Evolutionary conservation across 2,797 vertebrate species (phyloP).

Genomic region (Poecilia velifera): DNA sequence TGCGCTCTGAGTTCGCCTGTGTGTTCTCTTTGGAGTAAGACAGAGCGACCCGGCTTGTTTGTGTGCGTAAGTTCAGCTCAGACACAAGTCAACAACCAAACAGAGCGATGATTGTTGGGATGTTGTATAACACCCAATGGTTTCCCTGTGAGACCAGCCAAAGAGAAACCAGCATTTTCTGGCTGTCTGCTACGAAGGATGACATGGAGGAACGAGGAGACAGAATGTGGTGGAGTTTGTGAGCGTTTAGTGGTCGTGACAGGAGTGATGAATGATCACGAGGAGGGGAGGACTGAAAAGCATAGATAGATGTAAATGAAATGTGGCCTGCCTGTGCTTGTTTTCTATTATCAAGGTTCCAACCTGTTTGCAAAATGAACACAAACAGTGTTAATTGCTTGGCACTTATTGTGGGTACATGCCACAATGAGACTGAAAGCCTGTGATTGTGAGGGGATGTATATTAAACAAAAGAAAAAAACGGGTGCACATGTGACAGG

Average conservation of each 20-base stretch:
- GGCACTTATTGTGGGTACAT: slow-evolving; percentile 57
- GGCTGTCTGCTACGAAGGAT: slow-evolving; percentile 40
- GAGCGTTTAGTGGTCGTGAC: slow-evolving; percentile 8
- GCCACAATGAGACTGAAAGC: slow-evolving; percentile 46
- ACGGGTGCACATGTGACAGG: not conserved
- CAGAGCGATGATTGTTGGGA: slow-evolving; percentile 68
- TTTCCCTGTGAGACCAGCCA: slow-evolving; percentile 63
- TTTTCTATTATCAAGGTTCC: slow-evolving; percentile 72
- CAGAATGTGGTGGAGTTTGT: slow-evolving; percentile 17
- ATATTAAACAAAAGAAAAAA: slow-evolving; percentile 47
- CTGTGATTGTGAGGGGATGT: slow-evolving; percentile 41
- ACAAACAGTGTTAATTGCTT: slow-evolving; percentile 74
- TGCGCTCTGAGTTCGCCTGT: slow-evolving; percentile 47
- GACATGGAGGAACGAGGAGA: slow-evolving; percentile 29
- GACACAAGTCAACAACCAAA: slow-evolving; percentile 72
- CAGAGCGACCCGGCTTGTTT: slow-evolving; percentile 28
- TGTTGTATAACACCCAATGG: slow-evolving; percentile 69
- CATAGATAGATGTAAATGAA: slow-evolving; percentile 48
- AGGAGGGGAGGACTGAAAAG: slow-evolving; percentile 22
- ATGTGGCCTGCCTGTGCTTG: slow-evolving; percentile 63
- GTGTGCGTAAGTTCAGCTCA: slow-evolving; percentile 33
- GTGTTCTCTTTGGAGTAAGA: slow-evolving; percentile 38
- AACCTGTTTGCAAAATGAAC: slow-evolving; percentile 49
- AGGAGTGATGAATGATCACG: slow-evolving; percentile 24
- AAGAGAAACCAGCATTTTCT: slow-evolving; percentile 57